A percentile compares a stretch with the other conserved stretches of the same genome.
phyloP scores from a whole-genome alignment of 2,797 vertebrate genomes.

The Lutjanus argentimaculatus region DNA sequence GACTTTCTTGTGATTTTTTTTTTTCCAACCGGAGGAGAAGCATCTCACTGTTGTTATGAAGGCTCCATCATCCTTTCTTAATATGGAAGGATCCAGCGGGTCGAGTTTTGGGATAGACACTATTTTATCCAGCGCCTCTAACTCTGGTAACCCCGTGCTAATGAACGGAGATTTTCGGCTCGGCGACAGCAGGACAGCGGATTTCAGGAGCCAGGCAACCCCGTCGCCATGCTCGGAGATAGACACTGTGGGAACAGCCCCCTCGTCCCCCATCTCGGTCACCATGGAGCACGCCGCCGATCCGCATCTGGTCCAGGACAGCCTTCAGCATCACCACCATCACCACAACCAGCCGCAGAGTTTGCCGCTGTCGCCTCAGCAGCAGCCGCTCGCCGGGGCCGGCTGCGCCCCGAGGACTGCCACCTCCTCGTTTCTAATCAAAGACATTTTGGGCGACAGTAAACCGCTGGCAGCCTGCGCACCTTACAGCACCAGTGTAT shows the following conservation, averaged over 20 bases:
- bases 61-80: conserved; percentile 82
- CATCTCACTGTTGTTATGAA: conserved; percentile 87
- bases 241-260: conserved; percentile 96
- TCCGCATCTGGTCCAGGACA: conserved; percentile 90
- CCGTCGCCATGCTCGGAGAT: conserved; percentile 97
- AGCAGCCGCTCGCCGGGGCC: conserved; percentile 87
- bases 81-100: conserved; percentile 96
- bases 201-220: conserved; percentile 94
- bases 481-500: conserved; percentile 97
- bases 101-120: conserved; percentile 99
- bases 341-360: conserved; percentile 87
- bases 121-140: conserved; percentile 92
- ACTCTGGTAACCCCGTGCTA: conserved; percentile 90
- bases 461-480: conserved; percentile 98
- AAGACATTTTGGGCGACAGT: conserved; percentile 99
- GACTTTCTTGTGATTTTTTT: conserved; percentile 54
- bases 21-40: conserved; percentile 49
- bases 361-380: conserved; percentile 83
- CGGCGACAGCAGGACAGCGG: conserved; percentile 90
- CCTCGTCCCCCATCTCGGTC: conserved; percentile 96
- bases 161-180: conserved; percentile 97
- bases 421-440: conserved; percentile 98
- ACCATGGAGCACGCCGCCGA: conserved; percentile 93
- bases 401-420: conserved; percentile 94
- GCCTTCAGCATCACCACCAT: conserved; percentile 89